Percentiles rank a stretch among this genome's conserved stretches.
Conservation (phyloP, 2,113 vertebrate genomes). For the Saccopteryx leptura region DNA sequence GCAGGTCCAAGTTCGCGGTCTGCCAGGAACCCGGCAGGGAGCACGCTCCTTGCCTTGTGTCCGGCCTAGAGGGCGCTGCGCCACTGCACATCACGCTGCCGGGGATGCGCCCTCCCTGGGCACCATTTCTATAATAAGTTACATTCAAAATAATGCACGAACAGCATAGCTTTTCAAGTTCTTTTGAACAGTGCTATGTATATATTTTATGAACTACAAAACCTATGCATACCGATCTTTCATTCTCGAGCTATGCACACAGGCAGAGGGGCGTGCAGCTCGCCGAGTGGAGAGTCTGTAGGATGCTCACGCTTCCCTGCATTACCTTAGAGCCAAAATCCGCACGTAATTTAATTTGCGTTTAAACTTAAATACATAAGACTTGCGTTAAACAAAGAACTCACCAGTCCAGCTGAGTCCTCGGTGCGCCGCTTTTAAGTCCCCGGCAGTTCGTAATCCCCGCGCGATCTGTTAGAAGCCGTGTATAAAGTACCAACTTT, state of each 20-base stretch:
- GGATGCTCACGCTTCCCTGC: not conserved
- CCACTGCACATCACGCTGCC: conserved; percentile 44
- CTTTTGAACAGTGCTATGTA: conserved; percentile 22
- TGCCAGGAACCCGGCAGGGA: not conserved
- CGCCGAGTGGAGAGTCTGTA: not conserved
- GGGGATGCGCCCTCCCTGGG: conserved; percentile 9
- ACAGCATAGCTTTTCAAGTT: conserved; percentile 68
- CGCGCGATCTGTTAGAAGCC: conserved; percentile 26
- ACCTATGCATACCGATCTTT: not conserved
- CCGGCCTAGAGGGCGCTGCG: conserved; percentile 84
- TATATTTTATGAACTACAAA: conserved; percentile 41
- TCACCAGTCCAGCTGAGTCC: conserved; percentile 62
- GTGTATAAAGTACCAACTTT: conserved; percentile 61
- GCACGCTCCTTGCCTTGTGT: not conserved
- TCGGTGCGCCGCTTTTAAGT: not conserved
- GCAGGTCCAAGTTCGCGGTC: conserved; percentile 69
- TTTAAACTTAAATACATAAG: conserved; percentile 61
- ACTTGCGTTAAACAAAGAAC: conserved; percentile 61
- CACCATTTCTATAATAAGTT: conserved; percentile 82
- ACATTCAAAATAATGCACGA: conserved; percentile 66
- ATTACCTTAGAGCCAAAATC: not conserved
- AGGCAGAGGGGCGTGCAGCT: not conserved
- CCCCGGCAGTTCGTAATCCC: conserved; percentile 19
- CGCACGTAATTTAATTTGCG: not conserved
- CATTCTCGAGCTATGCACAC: not conserved